A percentile compares a stretch with the other conserved stretches of the same genome.
These are phyloP conservation scores for Diogma glabrata DNA, from an alignment of 2,888 invertebrate species.

Conservation along the genomic window DNA sequence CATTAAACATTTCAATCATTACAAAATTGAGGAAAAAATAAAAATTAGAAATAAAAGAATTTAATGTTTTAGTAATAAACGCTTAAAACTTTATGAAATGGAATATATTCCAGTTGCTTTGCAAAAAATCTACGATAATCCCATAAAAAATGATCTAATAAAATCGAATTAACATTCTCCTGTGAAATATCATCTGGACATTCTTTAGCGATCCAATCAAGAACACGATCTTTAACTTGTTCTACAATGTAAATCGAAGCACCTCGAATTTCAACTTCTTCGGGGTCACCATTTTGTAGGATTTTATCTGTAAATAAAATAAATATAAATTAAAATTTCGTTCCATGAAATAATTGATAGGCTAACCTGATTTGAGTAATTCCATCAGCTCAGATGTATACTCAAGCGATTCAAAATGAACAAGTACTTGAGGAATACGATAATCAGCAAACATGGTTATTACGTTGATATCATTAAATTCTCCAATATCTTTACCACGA, in stretches of 20 bases:
- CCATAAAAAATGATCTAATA: constrained; percentile 92
- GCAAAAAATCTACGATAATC: constrained; percentile 74
- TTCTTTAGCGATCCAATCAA: constrained; percentile 35
- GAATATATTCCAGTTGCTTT: constrained; percentile 56
- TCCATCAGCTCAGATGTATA: constrained; percentile 61
- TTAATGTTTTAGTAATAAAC: constrained; percentile 87
- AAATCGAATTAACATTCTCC: constrained; percentile 56
- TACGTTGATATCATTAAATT: constrained; percentile 69
- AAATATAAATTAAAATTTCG: background rate
- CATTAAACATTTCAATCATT: no score
- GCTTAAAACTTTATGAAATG: constrained; percentile 83
- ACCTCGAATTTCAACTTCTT: constrained; percentile 88
- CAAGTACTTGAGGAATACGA: constrained; percentile 81
- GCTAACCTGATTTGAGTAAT: constrained; percentile 49
- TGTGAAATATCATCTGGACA: constrained; percentile 32
- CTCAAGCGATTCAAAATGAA: constrained; percentile 68
- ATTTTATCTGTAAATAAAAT: constrained; percentile 39
- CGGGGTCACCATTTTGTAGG: constrained; percentile 54
- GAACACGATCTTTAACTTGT: constrained; percentile 45
- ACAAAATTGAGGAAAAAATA: no score
- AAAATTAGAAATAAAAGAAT: no score
- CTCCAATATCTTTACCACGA: constrained; percentile 57
- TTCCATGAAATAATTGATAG: constrained; percentile 12
- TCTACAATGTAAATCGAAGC: constrained; percentile 82
- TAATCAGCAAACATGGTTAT: constrained; percentile 99